These are phyloP conservation scores for Arrhopalites spinosus DNA, from an alignment of 2,888 invertebrate genomes.

Conservation along the genomic window DNA sequence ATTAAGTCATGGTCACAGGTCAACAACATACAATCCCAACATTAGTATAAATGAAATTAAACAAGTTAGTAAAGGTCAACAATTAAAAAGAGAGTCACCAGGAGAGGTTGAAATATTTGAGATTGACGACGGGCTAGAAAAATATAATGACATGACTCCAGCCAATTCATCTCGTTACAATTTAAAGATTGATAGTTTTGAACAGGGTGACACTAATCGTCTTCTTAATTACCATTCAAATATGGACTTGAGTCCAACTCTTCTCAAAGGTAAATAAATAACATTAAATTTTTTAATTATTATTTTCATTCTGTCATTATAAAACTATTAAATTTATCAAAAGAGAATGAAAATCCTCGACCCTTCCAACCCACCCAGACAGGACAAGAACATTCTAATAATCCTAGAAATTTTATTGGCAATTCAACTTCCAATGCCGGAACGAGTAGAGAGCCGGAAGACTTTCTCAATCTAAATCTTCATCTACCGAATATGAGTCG, in stretches of 20 bases:
- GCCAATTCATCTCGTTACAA: not conserved
- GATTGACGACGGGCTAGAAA: constrained; percentile 8
- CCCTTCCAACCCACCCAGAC: not conserved
- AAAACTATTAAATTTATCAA: not conserved
- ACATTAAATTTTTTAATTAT: no score
- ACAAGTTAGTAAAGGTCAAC: not conserved
- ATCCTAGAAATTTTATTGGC: not conserved
- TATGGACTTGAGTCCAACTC: not conserved
- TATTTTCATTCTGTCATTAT: not conserved
- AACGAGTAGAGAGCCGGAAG: not conserved
- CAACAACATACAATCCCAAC: constrained; percentile 17
- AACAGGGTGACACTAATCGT: constrained; percentile 16
- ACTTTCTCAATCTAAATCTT: not conserved
- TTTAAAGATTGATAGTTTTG: constrained; percentile 13
- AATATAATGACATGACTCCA: not conserved
- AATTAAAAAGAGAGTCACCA: not conserved
- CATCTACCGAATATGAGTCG: not conserved
- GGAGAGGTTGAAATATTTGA: constrained; percentile 16
- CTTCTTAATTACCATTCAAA: not conserved
- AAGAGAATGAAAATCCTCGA: constrained; percentile 9
- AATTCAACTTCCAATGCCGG: not conserved
- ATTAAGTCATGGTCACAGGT: constrained; percentile 1
- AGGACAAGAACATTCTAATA: not conserved
- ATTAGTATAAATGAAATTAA: not conserved
- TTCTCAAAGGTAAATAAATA: not conserved